phyloP scores from a whole-genome alignment of 2,888 invertebrate genomes.

The Parapristionchus giblindavisi region DNA sequence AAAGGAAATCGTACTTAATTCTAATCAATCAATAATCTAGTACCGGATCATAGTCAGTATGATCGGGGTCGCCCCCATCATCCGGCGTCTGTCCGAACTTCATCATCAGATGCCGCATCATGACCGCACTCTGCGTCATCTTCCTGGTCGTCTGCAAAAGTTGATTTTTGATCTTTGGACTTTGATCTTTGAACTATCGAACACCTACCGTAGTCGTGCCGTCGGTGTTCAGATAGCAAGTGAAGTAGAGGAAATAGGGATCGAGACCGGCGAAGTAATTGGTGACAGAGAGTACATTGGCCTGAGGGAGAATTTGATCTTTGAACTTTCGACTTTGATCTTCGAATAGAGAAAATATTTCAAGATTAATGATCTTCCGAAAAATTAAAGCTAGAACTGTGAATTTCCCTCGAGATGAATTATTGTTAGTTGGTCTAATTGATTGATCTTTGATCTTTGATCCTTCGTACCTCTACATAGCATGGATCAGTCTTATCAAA shows the following conservation, averaged over 20 bases:
- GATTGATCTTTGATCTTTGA: background rate
- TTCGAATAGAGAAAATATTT: too few species aligned
- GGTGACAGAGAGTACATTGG: slow-evolving; percentile 34
- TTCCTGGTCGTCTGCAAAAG: background rate
- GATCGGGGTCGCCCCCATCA: slow-evolving; percentile 2
- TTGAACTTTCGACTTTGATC: background rate
- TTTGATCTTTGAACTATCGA: slow-evolving; percentile 3
- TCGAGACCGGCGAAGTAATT: slow-evolving; percentile 60
- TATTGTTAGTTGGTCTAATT: too few species aligned
- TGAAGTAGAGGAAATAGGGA: slow-evolving; percentile 62
- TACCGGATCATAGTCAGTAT: slow-evolving; percentile 31
- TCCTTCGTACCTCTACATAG: slow-evolving; percentile 39
- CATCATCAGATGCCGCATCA: slow-evolving; percentile 20
- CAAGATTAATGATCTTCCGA: too few species aligned
- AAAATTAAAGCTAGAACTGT: too few species aligned
- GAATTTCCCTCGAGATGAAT: too few species aligned
- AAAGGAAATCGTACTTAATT: background rate
- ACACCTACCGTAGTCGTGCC: slow-evolving; percentile 15
- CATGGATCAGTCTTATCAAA: slow-evolving; percentile 41
- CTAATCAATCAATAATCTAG: background rate
- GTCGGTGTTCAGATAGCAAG: slow-evolving; percentile 56
- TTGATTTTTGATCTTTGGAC: background rate
- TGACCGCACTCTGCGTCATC: slow-evolving; percentile 16
- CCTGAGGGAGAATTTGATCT: background rate
- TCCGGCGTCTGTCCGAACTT: slow-evolving; percentile 8